A percentile compares a stretch with the other conserved stretches of the same genome.
These are phyloP conservation scores for Hyles euphorbiae DNA, from an alignment of 1,140 invertebrate species.

Conservation along the genomic window DNA sequence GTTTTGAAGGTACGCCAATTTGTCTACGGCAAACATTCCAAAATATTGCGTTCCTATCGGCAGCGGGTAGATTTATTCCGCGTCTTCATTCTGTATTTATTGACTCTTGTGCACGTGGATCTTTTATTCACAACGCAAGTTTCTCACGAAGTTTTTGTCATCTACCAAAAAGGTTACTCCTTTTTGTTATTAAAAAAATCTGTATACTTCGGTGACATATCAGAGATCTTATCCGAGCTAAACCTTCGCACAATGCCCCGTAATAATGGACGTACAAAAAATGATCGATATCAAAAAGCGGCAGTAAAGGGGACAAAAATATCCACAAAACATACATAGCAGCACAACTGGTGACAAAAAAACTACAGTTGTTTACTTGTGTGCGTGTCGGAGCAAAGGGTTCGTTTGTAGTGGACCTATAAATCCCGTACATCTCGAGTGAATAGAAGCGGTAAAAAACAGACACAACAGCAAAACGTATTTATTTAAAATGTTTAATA, in stretches of 20 bases:
- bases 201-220: constrained; percentile 62
- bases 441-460: constrained; percentile 60
- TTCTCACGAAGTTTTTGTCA: constrained; percentile 47
- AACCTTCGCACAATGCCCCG: constrained; percentile 63
- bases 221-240: constrained; percentile 66
- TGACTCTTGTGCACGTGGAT: constrained; percentile 2
- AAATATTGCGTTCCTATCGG: not conserved
- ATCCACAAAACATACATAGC: constrained; percentile 45
- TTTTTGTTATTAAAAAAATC: constrained; percentile 55
- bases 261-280: constrained; percentile 68
- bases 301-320: constrained; percentile 59
- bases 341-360: constrained; percentile 49
- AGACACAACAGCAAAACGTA: constrained; percentile 35
- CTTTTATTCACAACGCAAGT: constrained; percentile 14
- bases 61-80: too few species aligned
- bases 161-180: constrained; percentile 54
- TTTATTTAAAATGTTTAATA: constrained; percentile 72
- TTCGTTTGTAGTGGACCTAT: constrained; percentile 34
- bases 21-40: constrained; percentile 13
- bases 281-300: constrained; percentile 68
- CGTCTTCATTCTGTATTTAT: not conserved
- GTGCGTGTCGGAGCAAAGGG: constrained; percentile 56
- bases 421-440: constrained; percentile 36
- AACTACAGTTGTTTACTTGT: constrained; percentile 41
- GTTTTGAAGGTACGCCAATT: constrained; percentile 28